phyloP scores from a whole-genome alignment of 2,113 vertebrate genomes.

The Holacanthus passer region DNA sequence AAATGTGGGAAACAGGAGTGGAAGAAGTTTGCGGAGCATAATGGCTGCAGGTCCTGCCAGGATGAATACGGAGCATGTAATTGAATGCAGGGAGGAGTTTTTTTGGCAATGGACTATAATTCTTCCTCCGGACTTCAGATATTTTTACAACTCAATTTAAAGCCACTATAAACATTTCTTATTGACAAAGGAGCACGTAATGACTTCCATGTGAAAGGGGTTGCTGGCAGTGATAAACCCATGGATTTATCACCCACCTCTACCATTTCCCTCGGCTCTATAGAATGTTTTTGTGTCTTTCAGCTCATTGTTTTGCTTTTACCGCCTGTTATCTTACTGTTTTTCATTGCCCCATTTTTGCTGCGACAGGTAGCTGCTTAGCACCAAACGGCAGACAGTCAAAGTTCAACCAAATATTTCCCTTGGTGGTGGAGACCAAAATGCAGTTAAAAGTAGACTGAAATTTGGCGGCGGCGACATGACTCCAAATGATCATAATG shows the following conservation, averaged over 20 bases:
- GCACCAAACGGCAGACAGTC: background rate
- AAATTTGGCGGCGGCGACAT: background rate
- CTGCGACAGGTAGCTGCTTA: background rate
- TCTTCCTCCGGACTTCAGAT: background rate
- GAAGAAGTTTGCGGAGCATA: conserved; percentile 8
- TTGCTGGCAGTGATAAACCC: background rate
- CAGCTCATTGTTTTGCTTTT: background rate
- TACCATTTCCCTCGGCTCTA: background rate
- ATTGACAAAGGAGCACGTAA: background rate
- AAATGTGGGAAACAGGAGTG: conserved; percentile 14
- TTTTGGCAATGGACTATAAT: background rate
- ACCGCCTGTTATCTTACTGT: background rate
- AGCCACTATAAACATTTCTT: background rate
- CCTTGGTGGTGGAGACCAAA: background rate
- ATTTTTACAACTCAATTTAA: conserved; percentile 5
- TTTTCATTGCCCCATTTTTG: background rate
- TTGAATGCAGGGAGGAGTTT: conserved; percentile 5
- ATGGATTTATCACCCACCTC: background rate
- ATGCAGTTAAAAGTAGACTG: no score
- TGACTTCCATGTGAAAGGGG: background rate
- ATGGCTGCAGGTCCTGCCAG: conserved; percentile 24
- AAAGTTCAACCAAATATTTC: background rate
- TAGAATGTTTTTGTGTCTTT: background rate
- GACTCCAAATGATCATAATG: background rate
- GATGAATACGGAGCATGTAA: conserved; percentile 43